Percentiles rank a stretch among this genome's conserved stretches.
Conservation (phyloP, 2,888 invertebrate species). For the Chelonus formosanus region DNA sequence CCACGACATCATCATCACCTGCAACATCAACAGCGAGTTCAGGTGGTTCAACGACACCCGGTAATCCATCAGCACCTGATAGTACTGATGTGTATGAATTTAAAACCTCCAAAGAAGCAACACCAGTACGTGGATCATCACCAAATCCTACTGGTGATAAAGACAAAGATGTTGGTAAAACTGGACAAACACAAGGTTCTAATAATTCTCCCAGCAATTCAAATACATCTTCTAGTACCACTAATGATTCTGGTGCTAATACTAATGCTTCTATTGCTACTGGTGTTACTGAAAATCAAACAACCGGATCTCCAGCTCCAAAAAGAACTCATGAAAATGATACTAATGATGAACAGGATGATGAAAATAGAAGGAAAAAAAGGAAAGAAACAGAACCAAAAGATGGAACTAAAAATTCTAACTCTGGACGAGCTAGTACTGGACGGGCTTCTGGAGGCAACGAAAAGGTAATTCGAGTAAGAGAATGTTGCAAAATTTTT, state of each 20-base stretch:
- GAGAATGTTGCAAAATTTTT: not conserved
- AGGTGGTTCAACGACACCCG: constrained; percentile 22
- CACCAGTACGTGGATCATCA: constrained; percentile 60
- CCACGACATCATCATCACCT: constrained; percentile 17
- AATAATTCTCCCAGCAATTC: constrained; percentile 33
- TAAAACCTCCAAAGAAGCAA: constrained; percentile 68
- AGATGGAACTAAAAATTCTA: constrained; percentile 65
- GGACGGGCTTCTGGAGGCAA: constrained; percentile 58
- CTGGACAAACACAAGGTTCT: not conserved
- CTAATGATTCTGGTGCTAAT: constrained; percentile 57
- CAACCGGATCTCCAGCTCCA: constrained; percentile 51
- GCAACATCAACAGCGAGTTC: constrained; percentile 5
- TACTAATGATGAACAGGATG: constrained; percentile 71
- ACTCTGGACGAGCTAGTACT: constrained; percentile 57
- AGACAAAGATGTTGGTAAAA: constrained; percentile 52
- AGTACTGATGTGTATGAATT: constrained; percentile 70
- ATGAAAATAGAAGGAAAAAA: constrained; percentile 77
- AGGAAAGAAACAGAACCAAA: constrained; percentile 76
- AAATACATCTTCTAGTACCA: constrained; percentile 38
- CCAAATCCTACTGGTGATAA: constrained; percentile 63
- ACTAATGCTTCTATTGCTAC: constrained; percentile 53
- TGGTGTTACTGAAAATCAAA: constrained; percentile 40
- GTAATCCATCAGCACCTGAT: constrained; percentile 47
- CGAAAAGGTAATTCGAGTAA: constrained; percentile 10
- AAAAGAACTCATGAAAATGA: constrained; percentile 69